phyloP scores from a whole-genome alignment of 1,140 invertebrate species.

The Ceratina japonica region DNA sequence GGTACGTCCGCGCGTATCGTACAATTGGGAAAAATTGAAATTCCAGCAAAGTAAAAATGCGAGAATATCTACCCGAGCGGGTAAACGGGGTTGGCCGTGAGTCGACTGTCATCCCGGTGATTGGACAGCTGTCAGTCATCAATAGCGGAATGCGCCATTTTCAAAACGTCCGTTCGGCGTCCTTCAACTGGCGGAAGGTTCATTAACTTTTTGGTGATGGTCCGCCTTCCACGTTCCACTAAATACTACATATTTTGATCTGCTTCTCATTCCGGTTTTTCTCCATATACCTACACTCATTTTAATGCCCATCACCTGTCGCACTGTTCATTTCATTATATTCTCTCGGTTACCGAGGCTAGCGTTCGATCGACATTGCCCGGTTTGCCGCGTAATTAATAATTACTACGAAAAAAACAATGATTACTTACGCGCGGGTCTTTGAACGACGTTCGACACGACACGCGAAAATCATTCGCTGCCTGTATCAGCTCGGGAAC shows the following conservation, averaged over 20 bases:
- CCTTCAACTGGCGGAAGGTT: constrained; percentile 49
- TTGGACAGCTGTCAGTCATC: constrained; percentile 64
- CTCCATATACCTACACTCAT: neutral
- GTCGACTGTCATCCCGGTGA: constrained; percentile 61
- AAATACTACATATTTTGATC: neutral
- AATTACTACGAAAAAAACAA: constrained; percentile 34
- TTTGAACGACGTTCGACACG: constrained; percentile 6
- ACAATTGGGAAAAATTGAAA: constrained; percentile 62
- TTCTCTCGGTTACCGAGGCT: constrained; percentile 6
- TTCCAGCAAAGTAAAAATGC: constrained; percentile 60
- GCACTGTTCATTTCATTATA: no score
- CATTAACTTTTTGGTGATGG: constrained; percentile 60
- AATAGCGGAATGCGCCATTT: constrained; percentile 58
- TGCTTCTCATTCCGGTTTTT: neutral
- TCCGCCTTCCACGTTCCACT: neutral
- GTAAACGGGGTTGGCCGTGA: constrained; percentile 34
- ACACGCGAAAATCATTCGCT: constrained; percentile 40
- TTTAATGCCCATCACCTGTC: constrained; percentile 16
- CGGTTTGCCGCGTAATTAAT: neutral
- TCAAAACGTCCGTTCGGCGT: constrained; percentile 48
- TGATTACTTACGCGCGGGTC: constrained; percentile 41
- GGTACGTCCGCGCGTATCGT: constrained; percentile 22
- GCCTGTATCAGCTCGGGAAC: constrained; percentile 35
- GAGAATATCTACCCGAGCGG: constrained; percentile 47
- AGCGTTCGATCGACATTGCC: constrained; percentile 21